Base-by-base conservation (phyloP, 2,797 vertebrate genomes). In the Danio kyathit region DNA sequence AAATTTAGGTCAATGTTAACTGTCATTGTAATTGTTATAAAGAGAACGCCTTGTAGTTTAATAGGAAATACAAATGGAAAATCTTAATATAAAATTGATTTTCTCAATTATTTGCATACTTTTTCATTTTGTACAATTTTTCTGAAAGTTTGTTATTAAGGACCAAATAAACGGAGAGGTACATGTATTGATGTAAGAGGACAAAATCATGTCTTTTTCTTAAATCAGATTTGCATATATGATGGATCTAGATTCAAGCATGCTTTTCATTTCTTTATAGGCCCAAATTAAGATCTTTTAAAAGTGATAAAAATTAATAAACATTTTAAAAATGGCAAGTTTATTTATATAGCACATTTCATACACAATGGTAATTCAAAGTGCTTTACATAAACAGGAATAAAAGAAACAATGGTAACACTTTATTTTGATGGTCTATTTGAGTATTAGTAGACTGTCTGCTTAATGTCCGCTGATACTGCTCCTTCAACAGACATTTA, bases 121-220 rank as follows among this genome's bases (percentile, higher is more conserved):
- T 87, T 67, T 86, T 83, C 8, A 72, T 87, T 81, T 76, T 87
- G 79, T 86, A 85, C 81, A 44, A 56, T 78, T 87, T 84, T 63
- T 54, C 80, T 60, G 10, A 5, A 85, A 56, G 19, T 86, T 83
- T 88, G 52, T 9, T 87, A 87, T 88, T 87, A 74, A 88, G 88
- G 74, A 86, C 84, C 88, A 91, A 94, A 89, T 85, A 89, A 88
- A 79, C 76, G 84, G 77, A 90, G 9, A 86, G 83, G 69, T 19
- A 86, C 40, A 81, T 11, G 29, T 86, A 67, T 86, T 87, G 79
- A 77, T 76, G 80, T 82, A 82, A 89, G 85, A 91, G 86, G 71
- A 84, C 64, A 81, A 87, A 74, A 73, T 66, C 86, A 82, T 7
- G 29, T n/a, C 41, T 73, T 48, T 46, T 29, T 59, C 64, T 29